Base-by-base conservation (phyloP, 30 jellyfish, hydroid and myxozoan species). In the Cassiopea andromeda region DNA sequence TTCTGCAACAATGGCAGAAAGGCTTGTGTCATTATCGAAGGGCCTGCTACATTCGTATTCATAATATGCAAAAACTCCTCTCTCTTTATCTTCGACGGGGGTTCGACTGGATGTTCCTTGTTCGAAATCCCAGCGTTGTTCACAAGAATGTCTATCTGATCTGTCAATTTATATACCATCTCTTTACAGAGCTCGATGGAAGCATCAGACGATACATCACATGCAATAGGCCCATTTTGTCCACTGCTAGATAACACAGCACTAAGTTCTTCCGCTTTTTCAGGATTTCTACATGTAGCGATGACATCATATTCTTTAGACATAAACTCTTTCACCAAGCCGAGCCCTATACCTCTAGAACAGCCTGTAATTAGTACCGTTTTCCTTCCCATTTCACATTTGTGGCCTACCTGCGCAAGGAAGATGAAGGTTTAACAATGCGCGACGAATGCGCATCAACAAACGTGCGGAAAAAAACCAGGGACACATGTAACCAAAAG, bases 81-180 rank as follows among this genome's bases (percentile, higher is more conserved):
- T 72, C 81, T 72, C 81, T 72, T 10, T 18, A 72, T 72, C 60
- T 72, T 72, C 2, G 81, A 72, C 81, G 81, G 81, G 81, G 81
- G 81, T 15, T 72, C 81, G 14, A 38, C 45, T 72, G 81, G 81
- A 72, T 72, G 81, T 7, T 72, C 81, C 14, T 72, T 27, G 48
- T 72, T 72, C 16, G 81, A 72, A 15, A 72, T 72, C 14, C 81
- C 81, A 72, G 81, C 81, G 50, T 72, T 72, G 81, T 72, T 72
- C 0, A 72, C 27, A 10, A 54, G 64, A 54, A 54, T 54, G 12
- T 54, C 64, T 54, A 54, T 54, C 7, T 10, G 64, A 54, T 54
- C 64, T 3, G 64, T 10, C 64, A 54, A 3, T 10, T 10, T 6
- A 10, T 3, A 10, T 3, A 54, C n/a, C 16, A 18, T 46, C 14